Evolutionary conservation across 1,140 invertebrate species (phyloP).

Genomic region (Mycetomoellerius zeteki): DNA sequence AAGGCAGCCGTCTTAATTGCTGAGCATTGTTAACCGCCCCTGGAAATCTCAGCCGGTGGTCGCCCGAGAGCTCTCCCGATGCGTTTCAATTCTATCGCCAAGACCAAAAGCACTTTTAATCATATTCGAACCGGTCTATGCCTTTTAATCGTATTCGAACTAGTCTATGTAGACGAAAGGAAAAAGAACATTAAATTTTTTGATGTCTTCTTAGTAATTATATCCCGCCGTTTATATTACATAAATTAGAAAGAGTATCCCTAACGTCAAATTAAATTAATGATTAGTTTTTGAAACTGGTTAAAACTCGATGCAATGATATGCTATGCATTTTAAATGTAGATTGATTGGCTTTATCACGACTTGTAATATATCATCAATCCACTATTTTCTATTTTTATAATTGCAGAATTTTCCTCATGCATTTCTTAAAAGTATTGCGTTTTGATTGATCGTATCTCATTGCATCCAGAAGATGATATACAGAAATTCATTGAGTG

Average conservation of each 20-base stretch:
- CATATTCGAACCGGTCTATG: too few relatives aligned
- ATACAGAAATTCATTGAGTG: neutral
- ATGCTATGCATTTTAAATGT: neutral
- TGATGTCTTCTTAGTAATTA: neutral
- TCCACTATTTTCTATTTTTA: neutral
- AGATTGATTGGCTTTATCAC: neutral
- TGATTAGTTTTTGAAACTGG: neutral
- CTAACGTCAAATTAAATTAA: neutral
- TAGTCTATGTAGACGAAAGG: neutral
- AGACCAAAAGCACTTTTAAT: neutral
- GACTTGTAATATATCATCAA: neutral
- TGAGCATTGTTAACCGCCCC: neutral
- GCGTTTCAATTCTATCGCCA: conserved; percentile 8
- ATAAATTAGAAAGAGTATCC: neutral
- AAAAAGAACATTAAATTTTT: neutral
- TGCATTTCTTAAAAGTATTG: neutral
- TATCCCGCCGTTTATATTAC: neutral
- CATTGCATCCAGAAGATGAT: neutral
- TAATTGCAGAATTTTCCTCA: conserved; percentile 1
- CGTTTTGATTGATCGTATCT: neutral
- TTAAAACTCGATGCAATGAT: neutral
- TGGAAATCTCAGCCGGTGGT: conserved; percentile 22
- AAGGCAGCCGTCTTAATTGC: conserved; percentile 18
- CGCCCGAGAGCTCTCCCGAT: neutral
- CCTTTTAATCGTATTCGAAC: neutral